Conservation (phyloP, 2,113 vertebrate genomes). For the Lycaon pictus region DNA sequence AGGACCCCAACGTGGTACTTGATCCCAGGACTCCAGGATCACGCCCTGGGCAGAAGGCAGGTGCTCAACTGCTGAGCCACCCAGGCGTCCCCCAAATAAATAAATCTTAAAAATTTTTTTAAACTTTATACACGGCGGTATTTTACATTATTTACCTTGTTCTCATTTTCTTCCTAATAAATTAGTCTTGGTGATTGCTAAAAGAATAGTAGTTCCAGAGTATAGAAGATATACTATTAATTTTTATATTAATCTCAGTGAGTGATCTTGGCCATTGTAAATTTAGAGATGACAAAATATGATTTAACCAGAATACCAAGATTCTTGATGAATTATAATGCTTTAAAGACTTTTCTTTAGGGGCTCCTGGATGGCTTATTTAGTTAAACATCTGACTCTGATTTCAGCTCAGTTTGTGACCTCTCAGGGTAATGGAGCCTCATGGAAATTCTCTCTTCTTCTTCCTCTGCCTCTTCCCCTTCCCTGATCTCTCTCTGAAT, state of each 20-base stretch:
- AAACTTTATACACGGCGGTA: neutral
- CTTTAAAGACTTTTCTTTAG: neutral
- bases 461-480: neutral
- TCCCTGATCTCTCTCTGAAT: neutral
- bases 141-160: constrained; percentile 25
- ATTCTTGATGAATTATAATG: neutral
- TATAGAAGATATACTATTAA: constrained; percentile 10
- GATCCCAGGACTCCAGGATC: too few species aligned
- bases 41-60: too few species aligned
- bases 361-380: neutral
- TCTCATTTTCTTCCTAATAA: neutral
- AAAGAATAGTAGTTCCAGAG: neutral
- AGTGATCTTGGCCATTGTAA: neutral
- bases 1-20: too few species aligned
- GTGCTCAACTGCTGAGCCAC: too few species aligned
- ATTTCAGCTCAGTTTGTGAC: neutral
- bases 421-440: neutral
- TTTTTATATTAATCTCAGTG: constrained; percentile 11
- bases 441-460: neutral
- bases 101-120: neutral
- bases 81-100: too few species aligned
- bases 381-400: neutral
- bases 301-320: neutral
- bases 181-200: neutral
- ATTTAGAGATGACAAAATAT: constrained; percentile 25